phyloP scores from a whole-genome alignment of 2,113 vertebrate genomes.

The Clinocottus analis region DNA sequence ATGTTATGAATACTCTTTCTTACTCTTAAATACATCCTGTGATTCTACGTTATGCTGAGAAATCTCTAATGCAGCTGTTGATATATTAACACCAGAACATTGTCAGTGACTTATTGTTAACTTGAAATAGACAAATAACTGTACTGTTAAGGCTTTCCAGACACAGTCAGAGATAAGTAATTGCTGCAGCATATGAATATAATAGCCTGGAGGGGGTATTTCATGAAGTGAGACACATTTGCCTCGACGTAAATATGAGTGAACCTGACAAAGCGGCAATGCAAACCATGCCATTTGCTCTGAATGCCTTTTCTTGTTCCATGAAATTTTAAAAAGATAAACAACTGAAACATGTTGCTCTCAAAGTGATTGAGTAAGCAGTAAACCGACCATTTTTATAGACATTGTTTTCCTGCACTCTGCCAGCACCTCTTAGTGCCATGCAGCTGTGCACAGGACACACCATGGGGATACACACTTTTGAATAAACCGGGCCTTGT shows the following conservation, averaged over 20 bases:
- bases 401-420: constrained; percentile 44
- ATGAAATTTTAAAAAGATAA: constrained; percentile 72
- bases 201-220: constrained; percentile 38
- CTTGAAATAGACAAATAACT: constrained; percentile 29
- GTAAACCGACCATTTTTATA: constrained; percentile 33
- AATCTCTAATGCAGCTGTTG: constrained; percentile 11
- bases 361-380: constrained; percentile 49
- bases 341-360: constrained; percentile 57
- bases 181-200: constrained; percentile 27
- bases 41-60: neutral
- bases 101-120: constrained; percentile 33
- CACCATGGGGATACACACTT: constrained; percentile 9
- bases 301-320: constrained; percentile 59
- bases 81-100: constrained; percentile 20
- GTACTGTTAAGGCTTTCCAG: constrained; percentile 27
- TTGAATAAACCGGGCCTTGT: constrained; percentile 42
- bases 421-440: constrained; percentile 39
- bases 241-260: constrained; percentile 54
- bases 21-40: constrained; percentile 13
- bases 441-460: neutral
- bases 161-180: constrained; percentile 38
- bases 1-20: constrained; percentile 15
- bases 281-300: constrained; percentile 13
- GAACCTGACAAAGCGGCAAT: constrained; percentile 33
- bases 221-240: constrained; percentile 49